Conservation (phyloP, 2,113 vertebrate genomes). For the Damaliscus lunatus region DNA sequence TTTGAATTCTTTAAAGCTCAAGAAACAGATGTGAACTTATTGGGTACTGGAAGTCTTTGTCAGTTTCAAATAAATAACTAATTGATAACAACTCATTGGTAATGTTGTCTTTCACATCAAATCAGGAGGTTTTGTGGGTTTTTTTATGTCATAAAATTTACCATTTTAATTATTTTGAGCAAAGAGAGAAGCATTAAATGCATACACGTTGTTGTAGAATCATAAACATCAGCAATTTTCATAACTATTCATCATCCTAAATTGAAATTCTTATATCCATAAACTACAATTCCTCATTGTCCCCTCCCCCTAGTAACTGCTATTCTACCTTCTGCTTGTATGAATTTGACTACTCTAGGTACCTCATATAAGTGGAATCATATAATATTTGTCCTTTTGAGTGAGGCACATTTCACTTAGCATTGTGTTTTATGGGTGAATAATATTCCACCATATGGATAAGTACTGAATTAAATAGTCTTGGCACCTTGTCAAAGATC, state of each 20-base stretch:
- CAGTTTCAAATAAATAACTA: not conserved
- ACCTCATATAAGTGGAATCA: not conserved
- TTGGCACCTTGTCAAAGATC: not conserved
- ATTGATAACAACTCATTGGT: not conserved
- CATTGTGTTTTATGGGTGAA: not conserved
- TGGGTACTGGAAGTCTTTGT: not conserved
- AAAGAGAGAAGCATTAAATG: not conserved
- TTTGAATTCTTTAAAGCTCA: not conserved
- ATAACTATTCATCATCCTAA: not conserved
- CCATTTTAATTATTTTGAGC: not conserved
- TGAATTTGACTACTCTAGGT: not conserved
- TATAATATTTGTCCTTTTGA: not conserved
- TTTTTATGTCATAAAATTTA: not conserved
- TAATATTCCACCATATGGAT: not conserved
- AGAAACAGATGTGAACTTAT: not conserved
- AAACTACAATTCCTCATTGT: not conserved
- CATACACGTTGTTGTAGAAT: not conserved
- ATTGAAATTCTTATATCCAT: not conserved
- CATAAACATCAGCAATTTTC: not conserved
- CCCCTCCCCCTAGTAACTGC: not conserved
- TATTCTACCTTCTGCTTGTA: not conserved
- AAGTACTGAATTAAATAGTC: not conserved
- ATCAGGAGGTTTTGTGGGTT: not conserved
- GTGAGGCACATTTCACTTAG: not conserved
- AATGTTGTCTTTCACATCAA: not conserved